These are phyloP conservation scores for Otus scops DNA, from an alignment of 2,797 vertebrate species.

Conservation along the genomic window DNA sequence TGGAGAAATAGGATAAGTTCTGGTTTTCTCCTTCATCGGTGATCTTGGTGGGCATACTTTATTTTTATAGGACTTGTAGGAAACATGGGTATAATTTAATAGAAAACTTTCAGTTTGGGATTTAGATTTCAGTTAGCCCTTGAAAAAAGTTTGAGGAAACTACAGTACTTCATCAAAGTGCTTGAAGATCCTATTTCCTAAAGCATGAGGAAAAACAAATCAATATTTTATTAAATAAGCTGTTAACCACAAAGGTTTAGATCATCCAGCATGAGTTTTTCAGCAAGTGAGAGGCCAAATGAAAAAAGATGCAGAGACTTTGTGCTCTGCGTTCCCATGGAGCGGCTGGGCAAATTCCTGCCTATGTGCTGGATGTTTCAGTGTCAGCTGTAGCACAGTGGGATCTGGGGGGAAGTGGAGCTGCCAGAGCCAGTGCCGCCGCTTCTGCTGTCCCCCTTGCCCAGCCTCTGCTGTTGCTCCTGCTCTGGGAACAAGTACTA, in stretches of 20 bases:
- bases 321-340: not conserved
- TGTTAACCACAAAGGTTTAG: constrained; percentile 25
- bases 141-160: not conserved
- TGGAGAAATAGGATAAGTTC: not conserved
- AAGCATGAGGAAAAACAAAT: not conserved
- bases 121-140: constrained; percentile 15
- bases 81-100: not conserved
- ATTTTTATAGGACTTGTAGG: constrained; percentile 7
- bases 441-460: not conserved
- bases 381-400: accelerated
- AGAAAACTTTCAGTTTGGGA: constrained; percentile 6
- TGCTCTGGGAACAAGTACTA: not conserved
- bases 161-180: not conserved
- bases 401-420: accelerated
- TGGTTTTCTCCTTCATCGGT: not conserved
- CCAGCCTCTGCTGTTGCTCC: not conserved
- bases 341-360: not conserved
- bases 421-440: not conserved
- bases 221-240: constrained; percentile 54
- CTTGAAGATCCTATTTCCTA: constrained; percentile 23
- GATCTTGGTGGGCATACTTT: not conserved
- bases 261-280: not conserved
- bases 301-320: not conserved
- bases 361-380: accelerated
- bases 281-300: not conserved